Percentiles rank a stretch among this genome's conserved stretches.
Evolutionary conservation across 2,113 vertebrate species (phyloP).

Genomic region (Falcunculus frontatus): DNA sequence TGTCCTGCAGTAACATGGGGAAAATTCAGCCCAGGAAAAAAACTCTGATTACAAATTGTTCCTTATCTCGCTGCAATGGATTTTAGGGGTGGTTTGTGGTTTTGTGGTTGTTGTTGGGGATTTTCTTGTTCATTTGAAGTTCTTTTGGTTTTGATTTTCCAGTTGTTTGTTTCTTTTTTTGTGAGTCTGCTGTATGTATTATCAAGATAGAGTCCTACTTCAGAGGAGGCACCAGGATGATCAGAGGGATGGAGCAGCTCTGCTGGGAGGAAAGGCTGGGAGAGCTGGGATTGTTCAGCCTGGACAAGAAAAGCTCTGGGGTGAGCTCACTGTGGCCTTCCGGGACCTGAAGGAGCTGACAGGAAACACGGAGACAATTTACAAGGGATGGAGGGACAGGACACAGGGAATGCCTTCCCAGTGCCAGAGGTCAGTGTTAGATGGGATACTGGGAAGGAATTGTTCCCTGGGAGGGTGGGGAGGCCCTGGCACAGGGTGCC

Average conservation of each 20-base stretch:
- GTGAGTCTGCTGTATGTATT: not conserved
- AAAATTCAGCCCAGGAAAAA: not conserved
- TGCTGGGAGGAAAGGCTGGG: not conserved
- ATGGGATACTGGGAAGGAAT: not conserved
- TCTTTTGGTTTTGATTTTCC: not conserved
- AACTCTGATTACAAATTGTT: not conserved
- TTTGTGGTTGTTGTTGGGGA: not conserved
- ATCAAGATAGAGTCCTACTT: not conserved
- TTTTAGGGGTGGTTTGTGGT: not conserved
- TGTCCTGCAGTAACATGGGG: not conserved
- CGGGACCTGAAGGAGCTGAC: not conserved
- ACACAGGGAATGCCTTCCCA: not conserved
- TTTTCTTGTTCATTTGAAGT: not conserved
- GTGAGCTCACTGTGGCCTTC: fast-evolving
- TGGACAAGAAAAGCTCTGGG: not conserved
- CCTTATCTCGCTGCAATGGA: not conserved
- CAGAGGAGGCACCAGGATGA: not conserved
- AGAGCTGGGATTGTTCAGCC: not conserved
- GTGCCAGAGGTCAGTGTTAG: fast-evolving
- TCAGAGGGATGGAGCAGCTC: not conserved
- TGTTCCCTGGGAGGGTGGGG: fast-evolving
- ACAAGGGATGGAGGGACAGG: fast-evolving
- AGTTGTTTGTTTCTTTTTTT: not conserved
- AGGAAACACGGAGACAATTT: not conserved
- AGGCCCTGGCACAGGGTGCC: not conserved